Conservation (phyloP, 2,113 vertebrate species). For the Sturnira hondurensis region DNA sequence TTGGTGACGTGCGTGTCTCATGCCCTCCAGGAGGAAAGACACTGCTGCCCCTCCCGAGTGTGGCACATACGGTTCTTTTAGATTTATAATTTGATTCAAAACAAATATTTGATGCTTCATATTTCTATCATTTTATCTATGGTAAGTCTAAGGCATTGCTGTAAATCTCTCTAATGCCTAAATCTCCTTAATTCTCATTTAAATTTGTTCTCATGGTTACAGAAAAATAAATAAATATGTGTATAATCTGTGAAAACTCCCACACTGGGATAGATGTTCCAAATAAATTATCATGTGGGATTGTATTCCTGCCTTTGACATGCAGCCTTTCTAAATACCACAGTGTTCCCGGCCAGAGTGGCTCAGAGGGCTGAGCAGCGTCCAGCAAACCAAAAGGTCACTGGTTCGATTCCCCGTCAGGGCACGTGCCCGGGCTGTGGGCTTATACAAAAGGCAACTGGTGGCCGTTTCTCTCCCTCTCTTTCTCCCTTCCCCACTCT, state of each 20-base stretch:
- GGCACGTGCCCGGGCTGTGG: too few relatives aligned
- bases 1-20: background rate
- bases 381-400: too few relatives aligned
- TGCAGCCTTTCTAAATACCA: background rate
- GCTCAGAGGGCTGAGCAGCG: too few relatives aligned
- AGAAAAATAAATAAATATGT: background rate
- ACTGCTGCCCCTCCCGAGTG: too few relatives aligned
- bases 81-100: background rate
- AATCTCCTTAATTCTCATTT: background rate
- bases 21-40: background rate
- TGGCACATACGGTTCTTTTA: accelerated
- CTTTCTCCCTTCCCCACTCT: too few relatives aligned
- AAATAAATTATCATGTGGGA: accelerated
- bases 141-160: background rate
- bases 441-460: too few relatives aligned
- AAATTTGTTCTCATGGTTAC: background rate
- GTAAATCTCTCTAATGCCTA: background rate
- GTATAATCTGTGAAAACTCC: background rate
- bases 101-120: background rate
- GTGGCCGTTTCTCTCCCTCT: too few relatives aligned
- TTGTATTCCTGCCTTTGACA: background rate
- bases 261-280: background rate
- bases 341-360: too few relatives aligned
- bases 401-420: too few relatives aligned
- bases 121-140: accelerated